These are phyloP conservation scores for Sanderia malayensis DNA, from an alignment of 30 jellyfish, hydroid and myxozoan genomes.

Conservation along the genomic window DNA sequence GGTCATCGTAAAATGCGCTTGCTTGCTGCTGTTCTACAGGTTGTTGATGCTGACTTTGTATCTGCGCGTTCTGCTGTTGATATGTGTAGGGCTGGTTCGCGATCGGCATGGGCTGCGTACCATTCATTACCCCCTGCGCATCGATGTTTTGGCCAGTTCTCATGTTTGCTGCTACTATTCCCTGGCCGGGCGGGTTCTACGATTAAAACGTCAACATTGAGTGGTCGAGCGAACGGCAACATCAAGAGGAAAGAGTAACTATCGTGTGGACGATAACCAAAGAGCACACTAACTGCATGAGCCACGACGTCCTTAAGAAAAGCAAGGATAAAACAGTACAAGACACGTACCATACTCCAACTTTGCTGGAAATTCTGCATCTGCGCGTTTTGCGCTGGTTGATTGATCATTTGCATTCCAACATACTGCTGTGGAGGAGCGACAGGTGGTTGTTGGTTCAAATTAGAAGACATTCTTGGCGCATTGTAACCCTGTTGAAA, in stretches of 20 bases:
- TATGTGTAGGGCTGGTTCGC: not conserved
- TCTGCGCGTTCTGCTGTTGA: not conserved
- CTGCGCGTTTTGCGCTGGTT: constrained; percentile 16
- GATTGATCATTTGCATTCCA: constrained; percentile 10
- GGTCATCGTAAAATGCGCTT: not conserved
- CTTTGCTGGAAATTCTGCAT: constrained; percentile 12
- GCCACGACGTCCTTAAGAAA: no score
- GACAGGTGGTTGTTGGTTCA: constrained; percentile 25
- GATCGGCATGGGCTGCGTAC: not conserved
- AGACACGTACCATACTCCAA: constrained; percentile 4
- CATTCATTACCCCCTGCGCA: not conserved
- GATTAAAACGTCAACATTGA: no score
- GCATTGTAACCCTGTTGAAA: constrained; percentile 36
- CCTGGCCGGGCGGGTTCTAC: not conserved
- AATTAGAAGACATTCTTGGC: constrained; percentile 29
- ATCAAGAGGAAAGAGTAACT: no score
- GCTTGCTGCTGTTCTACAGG: not conserved
- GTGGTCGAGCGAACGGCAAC: no score
- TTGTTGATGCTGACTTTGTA: not conserved
- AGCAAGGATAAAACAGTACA: no score
- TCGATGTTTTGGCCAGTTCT: not conserved
- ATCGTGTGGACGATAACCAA: no score
- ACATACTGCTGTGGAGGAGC: constrained; percentile 51
- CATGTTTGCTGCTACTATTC: not conserved
- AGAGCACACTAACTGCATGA: no score